A percentile compares a stretch with the other conserved stretches of the same genome.
These are phyloP conservation scores for Diplolepis rosae DNA, from an alignment of 2,888 invertebrate genomes.

Conservation along the genomic window DNA sequence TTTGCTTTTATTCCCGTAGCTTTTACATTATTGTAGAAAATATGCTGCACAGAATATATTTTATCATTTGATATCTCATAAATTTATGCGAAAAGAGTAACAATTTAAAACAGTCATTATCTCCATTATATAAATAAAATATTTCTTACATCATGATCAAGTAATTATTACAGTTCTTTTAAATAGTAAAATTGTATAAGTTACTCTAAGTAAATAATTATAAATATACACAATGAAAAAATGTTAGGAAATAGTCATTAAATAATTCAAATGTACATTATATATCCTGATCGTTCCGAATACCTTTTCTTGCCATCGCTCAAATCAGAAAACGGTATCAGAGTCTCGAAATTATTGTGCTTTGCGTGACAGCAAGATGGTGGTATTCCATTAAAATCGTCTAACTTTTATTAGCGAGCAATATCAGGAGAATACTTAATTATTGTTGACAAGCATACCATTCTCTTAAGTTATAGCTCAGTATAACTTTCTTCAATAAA, in stretches of 20 bases:
- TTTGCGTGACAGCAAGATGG: slow-evolving; percentile 52
- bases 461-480: background rate
- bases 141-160: slow-evolving; percentile 57
- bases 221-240: slow-evolving; percentile 72
- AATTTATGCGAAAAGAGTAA: slow-evolving; percentile 43
- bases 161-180: slow-evolving; percentile 63
- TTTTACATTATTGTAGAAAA: slow-evolving; percentile 45
- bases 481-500: slow-evolving; percentile 9
- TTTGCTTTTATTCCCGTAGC: slow-evolving; percentile 32
- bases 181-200: slow-evolving; percentile 62
- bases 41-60: slow-evolving; percentile 42
- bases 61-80: slow-evolving; percentile 37
- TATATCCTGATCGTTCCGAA: slow-evolving; percentile 53
- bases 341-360: slow-evolving; percentile 39
- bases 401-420: slow-evolving; percentile 14
- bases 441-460: slow-evolving; percentile 11
- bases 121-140: slow-evolving; percentile 62
- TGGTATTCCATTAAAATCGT: slow-evolving; percentile 38
- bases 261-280: slow-evolving; percentile 71
- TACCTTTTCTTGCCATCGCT: slow-evolving; percentile 49
- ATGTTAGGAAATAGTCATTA: slow-evolving; percentile 67
- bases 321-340: slow-evolving; percentile 46
- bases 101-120: slow-evolving; percentile 56
- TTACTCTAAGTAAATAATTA: slow-evolving; percentile 68
- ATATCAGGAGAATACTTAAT: slow-evolving; percentile 21